Evolutionary conservation across 2,888 invertebrate genomes (phyloP).

Genomic region (Drosophila histrio): DNA sequence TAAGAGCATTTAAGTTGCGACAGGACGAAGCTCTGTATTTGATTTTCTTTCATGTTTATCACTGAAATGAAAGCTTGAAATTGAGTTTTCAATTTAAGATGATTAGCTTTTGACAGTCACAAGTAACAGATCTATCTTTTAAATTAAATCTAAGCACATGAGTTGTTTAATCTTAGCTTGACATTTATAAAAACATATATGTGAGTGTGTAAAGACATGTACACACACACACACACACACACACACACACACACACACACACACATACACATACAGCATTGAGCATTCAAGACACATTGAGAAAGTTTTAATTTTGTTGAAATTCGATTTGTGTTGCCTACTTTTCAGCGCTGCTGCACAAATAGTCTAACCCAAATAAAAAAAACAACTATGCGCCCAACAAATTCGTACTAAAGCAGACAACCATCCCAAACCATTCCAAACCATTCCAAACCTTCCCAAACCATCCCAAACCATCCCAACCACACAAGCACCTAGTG

Average conservation of each 20-base stretch:
- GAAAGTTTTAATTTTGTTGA: conserved; percentile 43
- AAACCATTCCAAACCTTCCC: neutral
- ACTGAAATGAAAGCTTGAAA: conserved; percentile 1
- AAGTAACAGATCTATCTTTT: conserved; percentile 33
- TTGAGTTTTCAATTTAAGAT: conserved; percentile 9
- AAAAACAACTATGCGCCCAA: conserved; percentile 11
- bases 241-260: neutral
- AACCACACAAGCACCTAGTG: neutral
- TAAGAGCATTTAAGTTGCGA: neutral
- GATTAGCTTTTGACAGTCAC: conserved; percentile 11
- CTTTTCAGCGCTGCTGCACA: conserved; percentile 37
- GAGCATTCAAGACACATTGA: conserved; percentile 9
- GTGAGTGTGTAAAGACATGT: neutral
- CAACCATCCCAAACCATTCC: neutral
- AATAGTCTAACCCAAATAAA: conserved; percentile 8
- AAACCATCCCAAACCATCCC: neutral
- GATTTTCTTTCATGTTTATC: neutral
- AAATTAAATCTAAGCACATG: conserved; percentile 43
- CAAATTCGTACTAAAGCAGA: conserved; percentile 1
- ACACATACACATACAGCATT: neutral
- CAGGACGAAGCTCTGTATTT: neutral
- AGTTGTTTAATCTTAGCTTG: conserved; percentile 33
- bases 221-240: neutral
- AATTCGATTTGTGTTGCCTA: conserved; percentile 55
- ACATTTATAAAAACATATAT: conserved; percentile 2